These are phyloP conservation scores for Drosophila nigrodunni DNA, from an alignment of 1,140 invertebrate genomes.

Conservation along the genomic window DNA sequence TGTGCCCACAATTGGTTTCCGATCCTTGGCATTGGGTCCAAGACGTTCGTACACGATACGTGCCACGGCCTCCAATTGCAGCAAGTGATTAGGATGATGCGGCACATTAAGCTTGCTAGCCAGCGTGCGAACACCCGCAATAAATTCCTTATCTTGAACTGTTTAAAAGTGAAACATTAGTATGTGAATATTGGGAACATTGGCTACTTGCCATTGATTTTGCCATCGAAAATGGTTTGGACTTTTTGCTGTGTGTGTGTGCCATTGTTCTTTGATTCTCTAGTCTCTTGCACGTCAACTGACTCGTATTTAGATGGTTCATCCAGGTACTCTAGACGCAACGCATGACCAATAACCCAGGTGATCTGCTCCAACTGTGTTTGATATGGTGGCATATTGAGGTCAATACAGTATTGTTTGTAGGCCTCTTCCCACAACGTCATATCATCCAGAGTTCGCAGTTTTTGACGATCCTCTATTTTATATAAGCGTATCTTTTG, in stretches of 20 bases:
- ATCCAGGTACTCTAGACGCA: constrained; percentile 93
- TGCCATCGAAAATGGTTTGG: constrained; percentile 66
- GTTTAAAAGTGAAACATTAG: constrained; percentile 31
- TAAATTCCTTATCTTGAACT: constrained; percentile 94
- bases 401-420: constrained; percentile 90
- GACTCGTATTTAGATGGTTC: constrained; percentile 90
- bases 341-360: constrained; percentile 94
- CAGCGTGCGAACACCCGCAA: constrained; percentile 90
- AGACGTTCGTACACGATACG: constrained; percentile 89
- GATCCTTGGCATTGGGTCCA: constrained; percentile 88
- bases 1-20: constrained; percentile 88
- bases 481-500: constrained; percentile 96
- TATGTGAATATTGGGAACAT: background rate
- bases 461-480: constrained; percentile 91
- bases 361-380: constrained; percentile 89
- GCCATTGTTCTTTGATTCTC: constrained; percentile 85
- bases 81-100: constrained; percentile 92
- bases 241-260: constrained; percentile 41
- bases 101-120: constrained; percentile 92
- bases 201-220: constrained; percentile 85
- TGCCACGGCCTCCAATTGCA: constrained; percentile 91
- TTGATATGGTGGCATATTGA: constrained; percentile 87
- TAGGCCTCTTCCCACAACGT: constrained; percentile 90
- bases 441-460: constrained; percentile 87
- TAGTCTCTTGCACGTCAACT: constrained; percentile 87